Evolutionary conservation across 2,888 invertebrate genomes (phyloP).

Genomic region (Mylabris sibirica): DNA sequence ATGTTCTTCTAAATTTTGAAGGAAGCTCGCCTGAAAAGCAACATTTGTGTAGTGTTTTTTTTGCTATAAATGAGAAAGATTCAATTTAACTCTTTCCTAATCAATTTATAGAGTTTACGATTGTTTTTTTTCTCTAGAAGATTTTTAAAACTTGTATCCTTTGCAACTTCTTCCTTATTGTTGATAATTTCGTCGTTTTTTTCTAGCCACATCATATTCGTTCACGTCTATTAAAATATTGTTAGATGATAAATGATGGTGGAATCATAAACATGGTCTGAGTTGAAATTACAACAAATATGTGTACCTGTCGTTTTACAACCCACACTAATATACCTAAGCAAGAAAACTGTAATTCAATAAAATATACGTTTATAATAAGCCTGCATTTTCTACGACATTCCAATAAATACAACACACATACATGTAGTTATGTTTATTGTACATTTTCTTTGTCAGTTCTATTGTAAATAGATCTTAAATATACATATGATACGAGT

Average conservation of each 20-base stretch:
- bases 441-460: constrained; percentile 16
- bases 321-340: constrained; percentile 20
- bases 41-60: too few relatives aligned
- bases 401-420: constrained; percentile 11
- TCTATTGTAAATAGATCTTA: constrained; percentile 9
- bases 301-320: constrained; percentile 25
- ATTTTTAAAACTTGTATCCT: too few relatives aligned
- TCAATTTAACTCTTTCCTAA: too few relatives aligned
- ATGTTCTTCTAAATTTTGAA: too few relatives aligned
- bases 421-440: constrained; percentile 14
- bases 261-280: neutral
- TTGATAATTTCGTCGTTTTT: neutral
- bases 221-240: neutral
- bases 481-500: neutral
- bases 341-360: constrained; percentile 24
- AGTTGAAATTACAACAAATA: constrained; percentile 26
- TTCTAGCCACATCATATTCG: neutral
- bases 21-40: too few relatives aligned
- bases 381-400: constrained; percentile 18
- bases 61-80: too few relatives aligned
- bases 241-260: neutral
- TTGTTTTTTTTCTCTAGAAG: too few relatives aligned
- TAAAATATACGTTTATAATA: constrained; percentile 18
- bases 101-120: too few relatives aligned
- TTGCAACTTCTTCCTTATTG: neutral